Percentiles rank a stretch among this genome's conserved stretches.
Evolutionary conservation across 1,140 invertebrate genomes (phyloP).

Genomic region (Monomorium pharaonis): DNA sequence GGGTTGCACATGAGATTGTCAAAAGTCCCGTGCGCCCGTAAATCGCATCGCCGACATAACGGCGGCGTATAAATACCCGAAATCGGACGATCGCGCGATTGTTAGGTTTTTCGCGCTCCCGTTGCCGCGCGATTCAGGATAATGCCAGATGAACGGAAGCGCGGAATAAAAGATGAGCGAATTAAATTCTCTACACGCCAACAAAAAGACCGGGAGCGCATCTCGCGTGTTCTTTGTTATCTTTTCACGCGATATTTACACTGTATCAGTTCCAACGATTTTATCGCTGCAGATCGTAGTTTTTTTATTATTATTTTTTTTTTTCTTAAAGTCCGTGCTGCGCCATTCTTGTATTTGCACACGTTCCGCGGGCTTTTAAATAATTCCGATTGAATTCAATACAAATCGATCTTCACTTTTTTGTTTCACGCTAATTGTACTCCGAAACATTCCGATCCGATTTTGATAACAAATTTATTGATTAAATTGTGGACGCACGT

Average conservation of each 20-base stretch:
- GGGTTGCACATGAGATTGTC: constrained; percentile 24
- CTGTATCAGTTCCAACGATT: constrained; percentile 48
- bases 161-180: constrained; percentile 48
- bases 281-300: constrained; percentile 23
- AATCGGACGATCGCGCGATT: constrained; percentile 59
- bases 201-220: constrained; percentile 44
- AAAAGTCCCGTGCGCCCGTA: constrained; percentile 33
- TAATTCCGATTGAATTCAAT: constrained; percentile 30
- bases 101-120: constrained; percentile 51
- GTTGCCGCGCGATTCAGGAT: constrained; percentile 61
- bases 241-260: constrained; percentile 47
- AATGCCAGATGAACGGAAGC: constrained; percentile 53
- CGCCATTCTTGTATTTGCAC: background rate
- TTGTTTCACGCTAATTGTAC: background rate
- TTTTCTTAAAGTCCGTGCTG: background rate
- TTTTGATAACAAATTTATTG: constrained; percentile 26
- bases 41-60: constrained; percentile 49
- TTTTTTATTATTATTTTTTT: too few relatives aligned
- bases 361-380: background rate
- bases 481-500: background rate
- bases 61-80: constrained; percentile 64
- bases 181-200: constrained; percentile 34
- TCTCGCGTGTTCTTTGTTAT: constrained; percentile 51
- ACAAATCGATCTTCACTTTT: background rate
- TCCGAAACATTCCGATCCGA: background rate